phyloP scores from a whole-genome alignment of 2,888 invertebrate genomes.

The Meliscaeva auricollis region DNA sequence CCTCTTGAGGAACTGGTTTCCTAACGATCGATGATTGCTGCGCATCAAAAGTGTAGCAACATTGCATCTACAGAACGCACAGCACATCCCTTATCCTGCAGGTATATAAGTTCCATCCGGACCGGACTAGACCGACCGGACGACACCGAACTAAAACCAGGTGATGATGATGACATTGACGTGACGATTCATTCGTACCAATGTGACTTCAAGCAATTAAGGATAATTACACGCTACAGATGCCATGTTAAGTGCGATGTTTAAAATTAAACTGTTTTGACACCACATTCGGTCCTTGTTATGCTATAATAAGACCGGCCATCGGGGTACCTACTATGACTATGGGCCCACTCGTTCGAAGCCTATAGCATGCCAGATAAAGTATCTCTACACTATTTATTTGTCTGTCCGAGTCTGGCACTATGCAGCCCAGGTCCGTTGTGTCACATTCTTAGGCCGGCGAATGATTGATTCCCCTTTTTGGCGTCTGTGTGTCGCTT shows the following conservation, averaged over 20 bases:
- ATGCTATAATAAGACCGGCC: background rate
- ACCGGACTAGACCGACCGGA: background rate
- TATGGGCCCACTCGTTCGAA: slow-evolving; percentile 40
- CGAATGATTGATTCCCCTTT: slow-evolving; percentile 71
- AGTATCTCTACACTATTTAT: slow-evolving; percentile 31
- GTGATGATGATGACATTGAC: slow-evolving; percentile 73
- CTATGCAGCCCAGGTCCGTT: slow-evolving; percentile 38
- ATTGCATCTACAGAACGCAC: slow-evolving; percentile 14
- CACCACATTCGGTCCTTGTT: slow-evolving; percentile 57
- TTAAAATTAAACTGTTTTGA: slow-evolving; percentile 69
- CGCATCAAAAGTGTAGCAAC: background rate
- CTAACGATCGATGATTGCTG: slow-evolving; percentile 24
- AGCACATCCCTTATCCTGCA: slow-evolving; percentile 10
- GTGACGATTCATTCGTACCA: slow-evolving; percentile 39
- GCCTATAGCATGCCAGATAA: slow-evolving; percentile 15
- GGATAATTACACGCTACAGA: slow-evolving; percentile 68
- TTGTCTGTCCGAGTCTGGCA: slow-evolving; percentile 29
- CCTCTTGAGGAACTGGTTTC: slow-evolving; percentile 26
- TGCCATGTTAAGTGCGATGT: slow-evolving; percentile 62
- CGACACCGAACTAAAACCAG: slow-evolving; percentile 35
- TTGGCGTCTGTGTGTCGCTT: slow-evolving; percentile 74
- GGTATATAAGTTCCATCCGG: background rate
- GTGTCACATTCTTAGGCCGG: slow-evolving; percentile 70
- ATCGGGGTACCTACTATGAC: background rate
- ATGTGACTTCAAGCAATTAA: slow-evolving; percentile 61